Base-by-base conservation (phyloP, 2,113 vertebrate species). In the Poecile atricapillus region DNA sequence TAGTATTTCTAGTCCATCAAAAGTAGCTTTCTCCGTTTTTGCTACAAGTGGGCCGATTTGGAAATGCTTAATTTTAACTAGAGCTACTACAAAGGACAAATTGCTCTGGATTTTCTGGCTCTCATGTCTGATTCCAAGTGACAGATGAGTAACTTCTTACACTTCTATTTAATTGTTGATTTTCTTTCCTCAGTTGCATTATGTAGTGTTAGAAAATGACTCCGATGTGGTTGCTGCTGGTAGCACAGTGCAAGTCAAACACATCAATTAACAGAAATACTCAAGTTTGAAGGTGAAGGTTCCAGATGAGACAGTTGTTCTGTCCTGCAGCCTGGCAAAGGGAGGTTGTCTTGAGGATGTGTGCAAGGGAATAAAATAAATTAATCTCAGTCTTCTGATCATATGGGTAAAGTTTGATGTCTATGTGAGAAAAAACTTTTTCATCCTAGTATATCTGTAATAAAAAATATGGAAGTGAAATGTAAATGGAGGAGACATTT, bases 391-490 rank as follows among this genome's bases (percentile, higher is more conserved):
- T 12, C 0, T 1, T 24, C 13, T 49, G 24, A 33, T 63, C 1
- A 1, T 44, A 21, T 30, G 33, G 13, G 5, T 74, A 56, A 59
- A 75, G 19, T 15, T 63, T 1, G 0, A 62, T 2, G 1, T 22
- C 28, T 43, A 0, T 52, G 10, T 30, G 52, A 79, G 31, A 31
- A 83, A 30, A 60, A 15, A 27, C 5, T n/a, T 50, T 20, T 4
- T 62, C n/a, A 35, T 2, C 0, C 2, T 0, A 1, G 4, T n/a
- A 4, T 39, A 22, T 68, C 24, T 62, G 2, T 49, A 55, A 35
- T 28, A 81, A n/a, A 70, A 74, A 74, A 30, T 30, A 22, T 0
- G 55, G 19, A 60, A 35, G 6, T 50, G 23, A 74, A 77, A 52
- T 43, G 8, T 17, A 55, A 58, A 22, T 18, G 30, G 25, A 49